Evolutionary conservation across 2,113 vertebrate species (phyloP).

Genomic region (Sphaerodactylus townsendi): DNA sequence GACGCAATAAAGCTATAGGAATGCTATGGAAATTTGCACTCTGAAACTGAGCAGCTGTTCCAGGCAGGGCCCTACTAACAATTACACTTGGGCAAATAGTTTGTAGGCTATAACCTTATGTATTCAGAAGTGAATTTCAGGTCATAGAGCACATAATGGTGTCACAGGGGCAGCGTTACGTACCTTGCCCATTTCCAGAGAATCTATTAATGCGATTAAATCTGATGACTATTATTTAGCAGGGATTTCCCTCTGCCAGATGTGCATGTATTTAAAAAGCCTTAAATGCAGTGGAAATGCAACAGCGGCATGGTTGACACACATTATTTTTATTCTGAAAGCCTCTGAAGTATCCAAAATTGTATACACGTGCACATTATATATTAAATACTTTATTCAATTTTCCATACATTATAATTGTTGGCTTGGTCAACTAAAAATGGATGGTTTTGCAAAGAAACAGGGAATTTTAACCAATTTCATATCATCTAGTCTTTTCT

Average conservation of each 20-base stretch:
- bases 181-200: not conserved
- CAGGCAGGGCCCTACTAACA: not conserved
- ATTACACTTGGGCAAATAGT: too few species aligned
- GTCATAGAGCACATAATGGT: not conserved
- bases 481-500: too few species aligned
- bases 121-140: not conserved
- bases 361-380: too few species aligned
- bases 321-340: not conserved
- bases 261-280: not conserved
- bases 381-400: not conserved
- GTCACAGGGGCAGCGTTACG: not conserved
- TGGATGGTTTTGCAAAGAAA: not conserved
- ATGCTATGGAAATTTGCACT: not conserved
- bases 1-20: not conserved
- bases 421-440: not conserved
- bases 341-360: not conserved
- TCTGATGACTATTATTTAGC: not conserved
- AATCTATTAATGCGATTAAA: not conserved
- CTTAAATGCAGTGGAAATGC: constrained; percentile 16
- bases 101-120: not conserved
- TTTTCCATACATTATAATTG: not conserved
- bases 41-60: fast-evolving
- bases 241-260: constrained; percentile 15
- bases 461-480: not conserved
- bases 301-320: not conserved